phyloP scores from a whole-genome alignment of 1,140 invertebrate genomes.

The Diprion similis region DNA sequence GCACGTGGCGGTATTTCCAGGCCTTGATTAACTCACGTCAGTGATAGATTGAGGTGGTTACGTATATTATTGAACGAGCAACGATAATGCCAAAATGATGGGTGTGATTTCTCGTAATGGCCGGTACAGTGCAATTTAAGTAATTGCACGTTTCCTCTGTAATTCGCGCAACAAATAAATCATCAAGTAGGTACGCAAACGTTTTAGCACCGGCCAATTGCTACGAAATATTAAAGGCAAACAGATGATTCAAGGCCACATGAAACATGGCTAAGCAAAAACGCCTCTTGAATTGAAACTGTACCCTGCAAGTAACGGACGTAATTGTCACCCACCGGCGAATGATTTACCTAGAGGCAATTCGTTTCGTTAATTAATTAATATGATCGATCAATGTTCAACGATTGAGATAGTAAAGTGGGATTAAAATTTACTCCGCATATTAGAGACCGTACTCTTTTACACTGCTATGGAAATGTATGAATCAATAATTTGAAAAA shows the following conservation, averaged over 20 bases:
- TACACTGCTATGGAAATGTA: too few relatives aligned
- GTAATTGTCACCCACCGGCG: neutral
- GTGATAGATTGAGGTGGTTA: neutral
- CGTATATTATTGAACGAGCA: neutral
- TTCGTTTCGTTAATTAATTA: neutral
- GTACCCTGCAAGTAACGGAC: neutral
- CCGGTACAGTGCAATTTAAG: neutral
- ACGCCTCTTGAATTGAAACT: neutral
- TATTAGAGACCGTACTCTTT: too few relatives aligned
- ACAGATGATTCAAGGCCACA: neutral
- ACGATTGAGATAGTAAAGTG: too few relatives aligned
- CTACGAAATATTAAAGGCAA: neutral
- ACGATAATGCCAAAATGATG: neutral
- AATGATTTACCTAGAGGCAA: neutral
- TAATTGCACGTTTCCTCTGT: neutral
- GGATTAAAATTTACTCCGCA: too few relatives aligned
- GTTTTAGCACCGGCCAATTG: neutral
- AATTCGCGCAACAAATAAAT: neutral
- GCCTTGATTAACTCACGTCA: too few relatives aligned
- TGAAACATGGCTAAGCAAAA: neutral
- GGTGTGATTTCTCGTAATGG: neutral
- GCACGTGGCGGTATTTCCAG: too few relatives aligned
- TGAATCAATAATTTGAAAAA: too few relatives aligned
- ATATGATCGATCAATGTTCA: neutral
- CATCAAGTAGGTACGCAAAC: neutral